Base-by-base conservation (phyloP, 1,140 invertebrate species). In the Anadara kagoshimensis region DNA sequence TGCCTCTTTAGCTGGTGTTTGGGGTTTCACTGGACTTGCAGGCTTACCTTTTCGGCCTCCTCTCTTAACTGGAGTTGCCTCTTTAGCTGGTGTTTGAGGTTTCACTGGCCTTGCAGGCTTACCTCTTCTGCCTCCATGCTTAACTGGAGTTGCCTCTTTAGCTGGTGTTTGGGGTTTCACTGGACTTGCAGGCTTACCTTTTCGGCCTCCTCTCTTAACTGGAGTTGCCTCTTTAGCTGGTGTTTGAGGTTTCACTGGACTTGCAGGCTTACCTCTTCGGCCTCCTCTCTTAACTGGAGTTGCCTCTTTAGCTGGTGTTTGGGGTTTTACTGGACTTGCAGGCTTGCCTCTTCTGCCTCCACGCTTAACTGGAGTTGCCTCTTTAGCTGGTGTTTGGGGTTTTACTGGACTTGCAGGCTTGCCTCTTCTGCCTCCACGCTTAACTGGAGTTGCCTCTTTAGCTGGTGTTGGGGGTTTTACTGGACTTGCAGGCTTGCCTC, bases 51-150 rank as follows among this genome's bases (percentile, higher is more conserved):
- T 22, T 49, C 29, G 2, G 22, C 22, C 45, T 45, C n/a, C 61
- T 49, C 45, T 45, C 61, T 63, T 63, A 7, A 22, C n/a, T 47
- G 61, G 43, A 45, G 57, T 45, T 22, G 36, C 54, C n/a, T 62
- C 61, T 49, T 62, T 69, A n/a, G 11, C 26, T 36, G 67, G 67
- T 41, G 57, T 56, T 11, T 7, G 7, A 26, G 5, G 8, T 18
- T 57, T 57, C 3, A 26, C 5, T 24, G 54, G 54, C 16, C 7
- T 16, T 3, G 56, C 24, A 1, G 5, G 11, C 36, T 58, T 22
- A 8, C 59, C 41, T 45, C 61, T 66, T n/a, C n/a, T n/a, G n/a
- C n/a, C 43, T 51, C 20, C 43, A 16, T 44, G 36, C 36, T 73
- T 53, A 22, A 43, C 62, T 22, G 22, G 24, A 16, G 53, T 51